phyloP scores from a whole-genome alignment of 1,140 invertebrate genomes.

The Drosophila parvula region DNA sequence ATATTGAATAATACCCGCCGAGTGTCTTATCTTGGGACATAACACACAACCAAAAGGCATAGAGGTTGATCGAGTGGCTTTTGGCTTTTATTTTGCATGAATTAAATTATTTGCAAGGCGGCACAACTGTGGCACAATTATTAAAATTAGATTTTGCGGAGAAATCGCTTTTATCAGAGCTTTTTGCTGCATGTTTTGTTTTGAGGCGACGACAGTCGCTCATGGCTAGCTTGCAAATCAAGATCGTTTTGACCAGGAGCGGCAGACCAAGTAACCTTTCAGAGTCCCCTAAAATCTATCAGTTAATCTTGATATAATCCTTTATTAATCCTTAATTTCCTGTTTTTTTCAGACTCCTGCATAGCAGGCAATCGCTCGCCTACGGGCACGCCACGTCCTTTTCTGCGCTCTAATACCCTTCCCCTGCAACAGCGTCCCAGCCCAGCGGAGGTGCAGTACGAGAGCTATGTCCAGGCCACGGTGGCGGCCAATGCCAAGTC shows the following conservation, averaged over 20 bases:
- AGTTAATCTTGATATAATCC: not conserved
- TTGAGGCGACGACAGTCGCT: conserved; percentile 38
- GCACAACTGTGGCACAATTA: conserved; percentile 65
- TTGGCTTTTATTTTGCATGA: conserved; percentile 14
- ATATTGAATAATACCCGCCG: conserved; percentile 71
- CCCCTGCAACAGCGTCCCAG: conserved; percentile 74
- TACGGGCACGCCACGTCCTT: conserved; percentile 47
- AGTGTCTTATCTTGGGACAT: conserved; percentile 56
- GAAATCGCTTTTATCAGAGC: conserved; percentile 25
- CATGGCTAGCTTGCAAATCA: conserved; percentile 78
- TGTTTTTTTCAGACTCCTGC: conserved; percentile 68
- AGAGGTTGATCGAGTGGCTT: conserved; percentile 19
- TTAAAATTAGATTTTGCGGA: conserved; percentile 55
- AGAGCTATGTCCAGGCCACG: conserved; percentile 79
- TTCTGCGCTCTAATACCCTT: conserved; percentile 70
- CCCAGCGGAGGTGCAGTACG: conserved; percentile 78
- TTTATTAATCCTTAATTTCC: not conserved
- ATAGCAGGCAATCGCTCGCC: conserved; percentile 77
- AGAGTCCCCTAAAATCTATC: not conserved
- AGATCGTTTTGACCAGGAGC: conserved; percentile 64
- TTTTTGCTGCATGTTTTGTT: conserved; percentile 1
- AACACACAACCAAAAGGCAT: conserved; percentile 15
- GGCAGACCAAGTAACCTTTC: conserved; percentile 43
- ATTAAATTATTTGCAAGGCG: conserved; percentile 15
- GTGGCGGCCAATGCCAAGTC: conserved; percentile 82